A percentile compares a stretch with the other conserved stretches of the same genome.
These are phyloP conservation scores for Tachystola acroxantha DNA, from an alignment of 2,888 invertebrate species.

Conservation along the genomic window DNA sequence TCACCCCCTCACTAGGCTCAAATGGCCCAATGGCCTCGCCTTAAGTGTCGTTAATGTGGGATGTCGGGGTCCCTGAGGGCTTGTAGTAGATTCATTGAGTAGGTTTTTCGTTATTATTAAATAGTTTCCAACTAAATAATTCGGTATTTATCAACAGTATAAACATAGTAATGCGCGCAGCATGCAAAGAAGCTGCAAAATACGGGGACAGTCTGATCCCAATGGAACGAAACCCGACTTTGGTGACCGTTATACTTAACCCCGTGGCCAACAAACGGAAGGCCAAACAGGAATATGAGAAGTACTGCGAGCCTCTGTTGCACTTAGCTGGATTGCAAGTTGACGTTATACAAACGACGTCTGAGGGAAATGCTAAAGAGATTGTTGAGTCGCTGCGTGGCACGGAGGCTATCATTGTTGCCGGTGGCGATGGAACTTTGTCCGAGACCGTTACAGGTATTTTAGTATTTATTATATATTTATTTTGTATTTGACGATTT, in stretches of 20 bases:
- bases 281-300: constrained; percentile 85
- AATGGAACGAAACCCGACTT: constrained; percentile 80
- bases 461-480: constrained; percentile 6
- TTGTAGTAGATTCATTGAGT: no score
- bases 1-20: no score
- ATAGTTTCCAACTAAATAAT: no score
- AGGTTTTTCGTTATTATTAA: no score
- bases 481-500: no score
- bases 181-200: constrained; percentile 86
- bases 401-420: constrained; percentile 92
- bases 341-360: constrained; percentile 84
- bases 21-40: no score
- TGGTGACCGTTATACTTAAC: constrained; percentile 92
- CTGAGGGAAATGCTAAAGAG: constrained; percentile 92
- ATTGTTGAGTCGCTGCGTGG: constrained; percentile 86
- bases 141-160: constrained; percentile 82
- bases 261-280: constrained; percentile 92
- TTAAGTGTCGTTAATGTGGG: no score
- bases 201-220: constrained; percentile 83
- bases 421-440: constrained; percentile 96
- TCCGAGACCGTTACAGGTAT: constrained; percentile 89
- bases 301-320: constrained; percentile 95
- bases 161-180: constrained; percentile 85
- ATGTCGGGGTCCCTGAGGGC: no score
- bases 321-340: constrained; percentile 87